Evolutionary conservation across 92 coral and sea anemone genomes (phyloP).

Genomic region (Micromussa lordhowensis): DNA sequence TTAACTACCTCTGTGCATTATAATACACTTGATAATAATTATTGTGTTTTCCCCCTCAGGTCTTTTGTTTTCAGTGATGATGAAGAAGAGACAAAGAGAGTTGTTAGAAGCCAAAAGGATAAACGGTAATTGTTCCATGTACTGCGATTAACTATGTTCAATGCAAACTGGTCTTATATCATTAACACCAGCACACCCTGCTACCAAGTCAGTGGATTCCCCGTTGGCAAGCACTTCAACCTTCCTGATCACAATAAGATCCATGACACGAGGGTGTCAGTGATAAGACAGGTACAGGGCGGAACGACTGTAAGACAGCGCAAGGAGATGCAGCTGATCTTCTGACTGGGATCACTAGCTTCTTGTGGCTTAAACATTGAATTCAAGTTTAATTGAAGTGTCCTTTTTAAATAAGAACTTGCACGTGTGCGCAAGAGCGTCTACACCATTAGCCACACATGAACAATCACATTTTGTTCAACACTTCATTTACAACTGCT

Average conservation of each 20-base stretch:
- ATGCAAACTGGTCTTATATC: neutral
- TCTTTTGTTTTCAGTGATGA: slow-evolving; percentile 95
- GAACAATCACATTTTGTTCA: too few relatives aligned
- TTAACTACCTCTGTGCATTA: too few relatives aligned
- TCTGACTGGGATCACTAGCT: neutral
- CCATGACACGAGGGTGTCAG: neutral
- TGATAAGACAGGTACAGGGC: neutral
- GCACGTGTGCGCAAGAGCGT: too few relatives aligned
- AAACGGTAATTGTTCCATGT: slow-evolving; percentile 70
- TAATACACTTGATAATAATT: neutral
- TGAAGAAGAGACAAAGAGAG: slow-evolving; percentile 97
- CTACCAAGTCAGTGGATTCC: too few relatives aligned
- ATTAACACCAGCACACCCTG: too few relatives aligned
- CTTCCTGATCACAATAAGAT: neutral
- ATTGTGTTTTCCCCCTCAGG: slow-evolving; percentile 27
- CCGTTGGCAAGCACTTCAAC: neutral
- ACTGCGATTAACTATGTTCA: neutral
- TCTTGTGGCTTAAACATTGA: neutral
- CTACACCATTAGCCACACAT: too few relatives aligned
- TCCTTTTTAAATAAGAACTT: too few relatives aligned
- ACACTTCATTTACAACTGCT: too few relatives aligned
- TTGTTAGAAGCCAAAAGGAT: slow-evolving; percentile 95
- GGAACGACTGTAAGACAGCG: neutral
- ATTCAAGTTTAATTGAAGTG: too few relatives aligned
- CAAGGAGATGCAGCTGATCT: neutral